Base-by-base conservation (phyloP, 2,888 invertebrate genomes). In the Caenorhabditis sp. region DNA sequence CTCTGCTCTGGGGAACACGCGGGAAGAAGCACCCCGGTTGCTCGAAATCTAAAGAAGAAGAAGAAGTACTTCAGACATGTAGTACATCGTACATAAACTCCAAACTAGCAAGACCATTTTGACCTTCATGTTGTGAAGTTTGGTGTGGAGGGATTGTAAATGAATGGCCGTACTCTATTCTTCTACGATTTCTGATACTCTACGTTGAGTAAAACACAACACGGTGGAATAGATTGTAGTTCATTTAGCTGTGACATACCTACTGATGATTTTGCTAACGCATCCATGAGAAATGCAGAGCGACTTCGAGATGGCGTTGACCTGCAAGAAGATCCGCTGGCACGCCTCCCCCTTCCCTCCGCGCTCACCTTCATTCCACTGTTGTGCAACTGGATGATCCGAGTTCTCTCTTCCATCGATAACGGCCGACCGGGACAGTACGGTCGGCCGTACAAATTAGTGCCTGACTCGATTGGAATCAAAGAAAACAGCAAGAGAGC, bases 231-330 rank as follows among this genome's bases (percentile, higher is more conserved):
- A n/a, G n/a, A n/a, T n/a, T n/a, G n/a, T n/a, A n/a, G n/a, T n/a
- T n/a, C n/a, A n/a, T n/a, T n/a, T n/a, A n/a, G n/a, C 30, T 27
- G 13, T 2, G 15, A 1, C 22, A 5, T 22, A 84, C 83, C 86
- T 72, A 13, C 85, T 86, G 52, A 88, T 88, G 37, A 88, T 88
- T 70, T 88, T 88, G 58, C 85, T 85, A 8, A 88, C 88, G 68
- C 88, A 88, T 6, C 88, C 88, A 56, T 88, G 88, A 1, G 87
- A 88, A 41, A 88, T 88, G 61, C 88, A 88, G 22, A 88, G 74
- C 13, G 79, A 78, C 68, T 88, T 88, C 17, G 87, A 88, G 55
- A 88, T 88, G 22, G 88, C 88, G 71, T 88, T 88, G 22, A 87
- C 87, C 80, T 81, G 62, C 58, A 73, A 73, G 46, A 50, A 48